Conservation (phyloP, 2,113 vertebrate genomes). For the Azemiops feae region DNA sequence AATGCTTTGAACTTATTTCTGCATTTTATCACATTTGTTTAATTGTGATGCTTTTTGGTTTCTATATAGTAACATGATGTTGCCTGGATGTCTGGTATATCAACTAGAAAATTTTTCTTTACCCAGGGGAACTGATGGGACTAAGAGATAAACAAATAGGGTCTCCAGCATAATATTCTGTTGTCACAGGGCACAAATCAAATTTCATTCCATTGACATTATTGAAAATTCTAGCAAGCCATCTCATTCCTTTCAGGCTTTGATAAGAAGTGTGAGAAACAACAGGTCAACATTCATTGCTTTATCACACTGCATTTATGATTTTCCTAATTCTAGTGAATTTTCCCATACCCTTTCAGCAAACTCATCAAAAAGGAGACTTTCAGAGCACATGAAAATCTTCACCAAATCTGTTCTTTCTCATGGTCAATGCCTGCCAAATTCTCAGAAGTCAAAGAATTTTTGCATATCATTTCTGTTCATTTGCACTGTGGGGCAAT, state of each 20-base stretch:
- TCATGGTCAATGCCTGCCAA: neutral
- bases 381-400: neutral
- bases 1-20: neutral
- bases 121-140: neutral
- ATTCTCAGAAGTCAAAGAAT: neutral
- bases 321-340: neutral
- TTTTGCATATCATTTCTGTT: neutral
- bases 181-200: neutral
- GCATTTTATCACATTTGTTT: neutral
- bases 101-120: neutral
- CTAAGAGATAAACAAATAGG: neutral
- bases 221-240: neutral
- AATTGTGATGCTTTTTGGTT: neutral
- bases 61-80: neutral
- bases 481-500: neutral
- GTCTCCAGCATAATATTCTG: neutral
- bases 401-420: neutral
- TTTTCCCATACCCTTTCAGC: neutral
- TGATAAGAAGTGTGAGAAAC: neutral
- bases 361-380: neutral
- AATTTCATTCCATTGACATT: neutral
- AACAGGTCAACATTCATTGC: neutral
- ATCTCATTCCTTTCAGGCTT: neutral
- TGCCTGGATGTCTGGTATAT: neutral
- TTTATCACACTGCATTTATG: neutral